Percentiles rank a stretch among this genome's conserved stretches.
Conservation (phyloP, 2,113 vertebrate species). For the human region GRCh38 chr2:191358501-191359000, state of each 20-base stretch:
- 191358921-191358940: neutral
- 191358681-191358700: neutral
- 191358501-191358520: neutral
- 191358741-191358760: neutral
- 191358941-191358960: neutral
- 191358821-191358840: neutral
- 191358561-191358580: neutral
- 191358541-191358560: neutral
- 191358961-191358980: neutral
- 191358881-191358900: neutral
- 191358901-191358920: neutral
- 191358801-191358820: neutral
- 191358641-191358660: neutral
- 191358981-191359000: neutral
- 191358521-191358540: neutral
- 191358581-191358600: fast-evolving
- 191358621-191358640: neutral
- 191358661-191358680: neutral
- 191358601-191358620: neutral
- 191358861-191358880: neutral
- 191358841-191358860: fast-evolving
- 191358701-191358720: neutral
- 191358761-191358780: neutral
- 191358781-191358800: neutral
- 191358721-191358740: neutral